These are phyloP conservation scores for Fregata magnificens DNA, from an alignment of 2,113 vertebrate species.

Conservation along the genomic window DNA sequence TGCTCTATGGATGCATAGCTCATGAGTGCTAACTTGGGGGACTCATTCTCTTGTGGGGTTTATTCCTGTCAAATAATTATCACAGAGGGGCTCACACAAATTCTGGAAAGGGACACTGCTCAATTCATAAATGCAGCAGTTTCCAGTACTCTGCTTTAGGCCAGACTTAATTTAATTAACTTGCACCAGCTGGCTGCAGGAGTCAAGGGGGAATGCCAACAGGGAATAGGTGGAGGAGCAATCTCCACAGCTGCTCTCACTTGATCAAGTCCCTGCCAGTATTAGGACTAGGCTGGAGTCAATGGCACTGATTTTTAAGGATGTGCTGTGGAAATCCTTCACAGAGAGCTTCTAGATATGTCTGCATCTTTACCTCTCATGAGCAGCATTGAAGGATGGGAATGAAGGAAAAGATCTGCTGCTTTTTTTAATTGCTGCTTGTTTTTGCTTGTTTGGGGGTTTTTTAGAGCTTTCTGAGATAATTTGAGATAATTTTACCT, in stretches of 20 bases:
- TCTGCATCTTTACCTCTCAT: not conserved
- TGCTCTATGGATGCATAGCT: not conserved
- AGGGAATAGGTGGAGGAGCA: not conserved
- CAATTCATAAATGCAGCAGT: not conserved
- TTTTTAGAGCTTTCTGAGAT: not conserved
- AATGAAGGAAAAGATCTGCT: not conserved
- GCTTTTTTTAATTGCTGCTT: not conserved
- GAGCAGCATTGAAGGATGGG: not conserved
- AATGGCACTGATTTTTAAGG: not conserved
- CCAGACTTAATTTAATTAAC: slow-evolving; percentile 7
- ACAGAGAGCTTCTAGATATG: not conserved
- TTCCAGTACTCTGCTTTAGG: not conserved
- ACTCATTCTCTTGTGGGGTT: not conserved
- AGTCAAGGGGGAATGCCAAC: not conserved
- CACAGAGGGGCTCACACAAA: not conserved
- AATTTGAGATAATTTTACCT: not conserved
- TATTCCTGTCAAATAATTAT: not conserved
- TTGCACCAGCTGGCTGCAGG: not conserved
- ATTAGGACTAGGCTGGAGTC: not conserved
- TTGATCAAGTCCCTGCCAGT: not conserved
- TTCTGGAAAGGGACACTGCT: not conserved
- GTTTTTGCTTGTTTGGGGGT: not conserved
- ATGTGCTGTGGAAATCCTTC: not conserved
- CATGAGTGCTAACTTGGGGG: not conserved
- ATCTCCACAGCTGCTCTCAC: not conserved